Evolutionary conservation across 2,888 invertebrate species (phyloP).

Genomic region (Lasioglossum figueresi): DNA sequence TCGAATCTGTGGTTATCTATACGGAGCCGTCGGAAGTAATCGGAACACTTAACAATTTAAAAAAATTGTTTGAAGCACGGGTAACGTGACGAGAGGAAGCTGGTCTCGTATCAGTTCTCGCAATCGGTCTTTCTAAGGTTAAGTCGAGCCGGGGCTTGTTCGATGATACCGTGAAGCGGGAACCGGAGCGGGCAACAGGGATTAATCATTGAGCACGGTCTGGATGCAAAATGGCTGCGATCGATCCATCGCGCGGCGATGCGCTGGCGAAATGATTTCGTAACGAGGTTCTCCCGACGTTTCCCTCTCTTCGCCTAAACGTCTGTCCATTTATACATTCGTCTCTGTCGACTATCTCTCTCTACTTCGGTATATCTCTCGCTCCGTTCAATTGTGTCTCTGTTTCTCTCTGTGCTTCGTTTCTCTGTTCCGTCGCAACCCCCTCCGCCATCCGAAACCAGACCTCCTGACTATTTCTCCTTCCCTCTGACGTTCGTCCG

Average conservation of each 20-base stretch:
- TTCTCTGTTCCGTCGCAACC: background rate
- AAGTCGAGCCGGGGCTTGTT: background rate
- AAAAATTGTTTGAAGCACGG: background rate
- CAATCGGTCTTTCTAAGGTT: background rate
- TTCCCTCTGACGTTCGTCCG: constrained; percentile 46
- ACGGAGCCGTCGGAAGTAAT: no score
- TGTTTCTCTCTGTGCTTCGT: background rate
- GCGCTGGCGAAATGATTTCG: constrained; percentile 67
- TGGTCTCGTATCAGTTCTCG: background rate
- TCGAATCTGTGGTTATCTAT: no score
- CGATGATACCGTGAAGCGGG: constrained; percentile 5
- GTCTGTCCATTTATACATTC: constrained; percentile 26
- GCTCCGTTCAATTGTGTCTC: background rate
- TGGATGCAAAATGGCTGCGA: constrained; percentile 69
- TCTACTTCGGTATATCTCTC: background rate
- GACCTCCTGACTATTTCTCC: constrained; percentile 26
- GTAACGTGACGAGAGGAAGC: background rate
- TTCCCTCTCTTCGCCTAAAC: constrained; percentile 17
- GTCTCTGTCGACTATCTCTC: constrained; percentile 13
- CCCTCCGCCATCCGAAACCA: background rate
- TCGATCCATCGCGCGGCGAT: constrained; percentile 65
- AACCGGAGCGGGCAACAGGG: constrained; percentile 41
- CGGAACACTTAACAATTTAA: no score
- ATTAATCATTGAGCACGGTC: constrained; percentile 66
- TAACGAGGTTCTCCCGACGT: constrained; percentile 59